These are phyloP conservation scores for Limnephilus lunatus DNA, from an alignment of 2,888 invertebrate genomes.

Conservation along the genomic window DNA sequence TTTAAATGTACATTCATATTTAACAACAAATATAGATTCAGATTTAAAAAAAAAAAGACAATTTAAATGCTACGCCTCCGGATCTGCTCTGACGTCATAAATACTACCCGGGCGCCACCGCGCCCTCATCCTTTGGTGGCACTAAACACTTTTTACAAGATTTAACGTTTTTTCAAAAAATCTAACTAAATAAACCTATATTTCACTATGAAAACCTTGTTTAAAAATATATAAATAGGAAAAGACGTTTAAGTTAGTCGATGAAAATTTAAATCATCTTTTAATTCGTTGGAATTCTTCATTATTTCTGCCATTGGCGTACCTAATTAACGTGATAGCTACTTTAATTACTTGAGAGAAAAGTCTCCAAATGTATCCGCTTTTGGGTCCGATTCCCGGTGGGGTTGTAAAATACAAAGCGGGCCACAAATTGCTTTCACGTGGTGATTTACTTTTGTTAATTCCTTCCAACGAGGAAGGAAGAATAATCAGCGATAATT, in stretches of 20 bases:
- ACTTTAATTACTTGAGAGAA: background rate
- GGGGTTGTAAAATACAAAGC: slow-evolving; percentile 17
- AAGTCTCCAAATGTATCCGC: background rate
- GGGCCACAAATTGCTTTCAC: background rate
- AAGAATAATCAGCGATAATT: slow-evolving; percentile 17
- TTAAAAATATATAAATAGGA: background rate
- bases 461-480: background rate
- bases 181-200: too few species aligned
- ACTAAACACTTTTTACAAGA: background rate
- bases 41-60: too few species aligned
- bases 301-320: background rate
- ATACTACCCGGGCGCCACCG: background rate
- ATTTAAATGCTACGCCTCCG: background rate
- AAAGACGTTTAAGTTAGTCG: too few species aligned
- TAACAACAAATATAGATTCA: too few species aligned
- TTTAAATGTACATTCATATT: too few species aligned
- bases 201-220: background rate
- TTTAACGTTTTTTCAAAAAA: background rate
- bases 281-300: background rate
- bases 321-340: background rate
- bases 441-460: background rate
- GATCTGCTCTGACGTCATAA: background rate
- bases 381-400: background rate
- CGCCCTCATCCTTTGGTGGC: background rate
- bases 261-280: too few species aligned